These are phyloP conservation scores for Gerris buenoi DNA, from an alignment of 1,140 invertebrate species.

Conservation along the genomic window DNA sequence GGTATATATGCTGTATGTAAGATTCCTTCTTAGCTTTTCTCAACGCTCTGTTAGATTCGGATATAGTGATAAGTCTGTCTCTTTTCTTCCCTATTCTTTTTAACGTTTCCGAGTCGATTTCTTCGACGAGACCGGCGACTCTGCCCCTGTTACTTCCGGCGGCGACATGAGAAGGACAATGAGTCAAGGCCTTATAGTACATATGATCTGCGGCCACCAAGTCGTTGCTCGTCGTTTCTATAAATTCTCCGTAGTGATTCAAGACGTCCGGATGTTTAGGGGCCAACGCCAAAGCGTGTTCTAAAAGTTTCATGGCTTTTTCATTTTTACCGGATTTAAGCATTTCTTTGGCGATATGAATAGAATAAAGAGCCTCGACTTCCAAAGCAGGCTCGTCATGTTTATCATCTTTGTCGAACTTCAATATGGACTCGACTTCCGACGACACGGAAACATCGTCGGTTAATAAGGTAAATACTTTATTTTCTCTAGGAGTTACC, in stretches of 20 bases:
- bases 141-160: slow-evolving; percentile 67
- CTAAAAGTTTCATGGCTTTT: slow-evolving; percentile 75
- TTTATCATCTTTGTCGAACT: not conserved
- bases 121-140: slow-evolving; percentile 75
- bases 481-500: not conserved
- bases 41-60: slow-evolving; percentile 60
- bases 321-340: slow-evolving; percentile 62
- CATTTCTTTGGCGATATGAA: slow-evolving; percentile 72
- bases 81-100: slow-evolving; percentile 73
- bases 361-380: slow-evolving; percentile 61
- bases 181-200: slow-evolving; percentile 61
- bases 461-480: not conserved
- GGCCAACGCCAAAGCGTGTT: slow-evolving; percentile 76
- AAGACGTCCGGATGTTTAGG: slow-evolving; percentile 84
- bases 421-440: not conserved
- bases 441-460: not conserved
- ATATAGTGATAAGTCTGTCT: slow-evolving; percentile 60
- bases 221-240: slow-evolving; percentile 74
- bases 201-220: slow-evolving; percentile 78
- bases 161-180: slow-evolving; percentile 63
- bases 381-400: slow-evolving; percentile 26
- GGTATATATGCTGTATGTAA: slow-evolving; percentile 90
- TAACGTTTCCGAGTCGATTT: slow-evolving; percentile 66
- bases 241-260: slow-evolving; percentile 83
- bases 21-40: slow-evolving; percentile 81